Evolutionary conservation across 2,888 invertebrate species (phyloP).

Genomic region (Aleiodes leptofemur): DNA sequence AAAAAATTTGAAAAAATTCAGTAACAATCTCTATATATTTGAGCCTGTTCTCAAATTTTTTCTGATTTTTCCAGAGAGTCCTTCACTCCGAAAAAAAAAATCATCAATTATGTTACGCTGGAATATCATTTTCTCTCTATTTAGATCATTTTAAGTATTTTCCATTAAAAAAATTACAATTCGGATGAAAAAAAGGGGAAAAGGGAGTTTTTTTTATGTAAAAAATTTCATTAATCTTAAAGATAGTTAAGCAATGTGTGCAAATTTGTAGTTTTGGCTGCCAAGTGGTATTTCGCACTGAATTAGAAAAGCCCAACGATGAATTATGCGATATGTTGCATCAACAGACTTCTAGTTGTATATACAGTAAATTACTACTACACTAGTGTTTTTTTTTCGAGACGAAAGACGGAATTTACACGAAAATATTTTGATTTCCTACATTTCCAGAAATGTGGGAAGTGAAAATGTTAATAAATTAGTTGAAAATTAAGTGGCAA

Average conservation of each 20-base stretch:
- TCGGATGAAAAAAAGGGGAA: not conserved
- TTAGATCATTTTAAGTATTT: not conserved
- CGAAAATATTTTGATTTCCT: slow-evolving; percentile 5
- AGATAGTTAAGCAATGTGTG: slow-evolving; percentile 30
- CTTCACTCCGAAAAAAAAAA: too few relatives aligned
- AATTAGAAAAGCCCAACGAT: slow-evolving; percentile 25
- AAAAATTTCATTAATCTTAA: slow-evolving; percentile 21
- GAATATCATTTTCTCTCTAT: too few relatives aligned
- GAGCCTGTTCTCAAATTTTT: too few relatives aligned
- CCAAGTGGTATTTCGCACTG: slow-evolving; percentile 36
- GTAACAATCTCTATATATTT: too few relatives aligned
- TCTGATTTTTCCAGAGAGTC: too few relatives aligned
- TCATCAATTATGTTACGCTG: too few relatives aligned
- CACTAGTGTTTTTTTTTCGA: not conserved
- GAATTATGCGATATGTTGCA: slow-evolving; percentile 34
- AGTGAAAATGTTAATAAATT: too few relatives aligned
- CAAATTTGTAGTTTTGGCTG: slow-evolving; percentile 15
- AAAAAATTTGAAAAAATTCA: too few relatives aligned
- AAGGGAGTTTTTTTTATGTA: not conserved
- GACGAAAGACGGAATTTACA: slow-evolving; percentile 3
- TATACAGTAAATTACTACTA: not conserved
- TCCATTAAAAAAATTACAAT: not conserved
- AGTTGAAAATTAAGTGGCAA: too few relatives aligned
- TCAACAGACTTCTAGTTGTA: slow-evolving; percentile 5
- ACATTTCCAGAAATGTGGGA: not conserved